These are phyloP conservation scores for Dunckerocampus dactyliophorus DNA, from an alignment of 2,113 vertebrate genomes.

Conservation along the genomic window DNA sequence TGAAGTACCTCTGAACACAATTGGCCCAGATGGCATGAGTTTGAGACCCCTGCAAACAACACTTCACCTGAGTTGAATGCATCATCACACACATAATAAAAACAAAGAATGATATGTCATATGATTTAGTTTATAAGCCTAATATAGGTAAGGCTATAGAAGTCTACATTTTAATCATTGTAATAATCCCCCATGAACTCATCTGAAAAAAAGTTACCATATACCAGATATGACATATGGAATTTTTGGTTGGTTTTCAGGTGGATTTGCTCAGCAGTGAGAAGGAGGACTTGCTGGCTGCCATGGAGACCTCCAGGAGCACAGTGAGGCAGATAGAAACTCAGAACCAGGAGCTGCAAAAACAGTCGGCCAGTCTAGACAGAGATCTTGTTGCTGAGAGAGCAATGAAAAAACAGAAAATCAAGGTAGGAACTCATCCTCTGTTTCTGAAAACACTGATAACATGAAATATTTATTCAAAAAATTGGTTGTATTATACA, in stretches of 20 bases:
- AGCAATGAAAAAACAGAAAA: constrained; percentile 86
- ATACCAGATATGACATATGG: background rate
- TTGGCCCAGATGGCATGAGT: too few species aligned
- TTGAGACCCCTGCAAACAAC: too few species aligned
- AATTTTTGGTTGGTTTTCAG: constrained; percentile 62
- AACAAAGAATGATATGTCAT: too few species aligned
- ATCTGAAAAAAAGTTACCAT: background rate
- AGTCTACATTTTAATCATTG: too few species aligned
- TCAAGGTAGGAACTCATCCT: constrained; percentile 76
- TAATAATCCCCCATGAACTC: too few species aligned
- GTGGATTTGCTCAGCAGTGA: constrained; percentile 76
- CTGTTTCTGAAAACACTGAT: background rate
- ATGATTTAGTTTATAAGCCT: too few species aligned
- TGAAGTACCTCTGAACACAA: too few species aligned
- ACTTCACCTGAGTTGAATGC: too few species aligned
- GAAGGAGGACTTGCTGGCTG: constrained; percentile 81
- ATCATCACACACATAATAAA: too few species aligned
- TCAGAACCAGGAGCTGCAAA: constrained; percentile 82
- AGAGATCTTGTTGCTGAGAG: constrained; percentile 85
- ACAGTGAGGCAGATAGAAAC: constrained; percentile 80
- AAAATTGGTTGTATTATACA: too few species aligned
- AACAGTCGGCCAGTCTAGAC: constrained; percentile 73
- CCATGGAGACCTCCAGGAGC: constrained; percentile 78
- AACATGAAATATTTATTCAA: too few species aligned
- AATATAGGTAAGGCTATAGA: too few species aligned